Percentiles rank a stretch among this genome's conserved stretches.
Evolutionary conservation across 1,140 invertebrate genomes (phyloP).

Genomic region (Ridgeia piscesae): DNA sequence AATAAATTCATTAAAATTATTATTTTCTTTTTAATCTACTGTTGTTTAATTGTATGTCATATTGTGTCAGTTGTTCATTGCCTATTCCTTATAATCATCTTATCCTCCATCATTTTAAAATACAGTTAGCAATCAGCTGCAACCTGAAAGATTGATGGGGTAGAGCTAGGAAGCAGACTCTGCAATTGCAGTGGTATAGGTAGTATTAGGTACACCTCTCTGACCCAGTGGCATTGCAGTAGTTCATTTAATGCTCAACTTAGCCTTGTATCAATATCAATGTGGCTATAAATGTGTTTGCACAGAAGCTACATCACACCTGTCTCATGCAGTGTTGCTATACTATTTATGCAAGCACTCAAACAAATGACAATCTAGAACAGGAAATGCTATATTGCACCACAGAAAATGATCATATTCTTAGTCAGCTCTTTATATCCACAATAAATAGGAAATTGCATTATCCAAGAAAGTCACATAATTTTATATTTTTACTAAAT

Average conservation of each 20-base stretch:
- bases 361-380: too few species aligned
- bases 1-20: neutral
- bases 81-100: neutral
- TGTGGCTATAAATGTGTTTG: neutral
- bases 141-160: neutral
- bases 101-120: neutral
- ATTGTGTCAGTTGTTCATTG: neutral
- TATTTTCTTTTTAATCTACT: neutral
- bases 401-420: too few species aligned
- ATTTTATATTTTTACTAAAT: too few species aligned
- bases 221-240: neutral
- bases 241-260: neutral
- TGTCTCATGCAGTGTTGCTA: neutral
- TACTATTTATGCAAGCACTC: neutral
- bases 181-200: neutral
- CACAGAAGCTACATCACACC: neutral
- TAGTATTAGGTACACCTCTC: neutral
- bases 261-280: neutral
- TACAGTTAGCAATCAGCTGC: neutral
- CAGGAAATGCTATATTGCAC: too few species aligned
- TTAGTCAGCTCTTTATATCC: too few species aligned
- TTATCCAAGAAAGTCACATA: too few species aligned
- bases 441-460: too few species aligned
- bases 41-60: neutral
- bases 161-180: neutral